These are phyloP conservation scores for Brachionus koreanus DNA, from an alignment of 1,140 invertebrate genomes.

Conservation along the genomic window DNA sequence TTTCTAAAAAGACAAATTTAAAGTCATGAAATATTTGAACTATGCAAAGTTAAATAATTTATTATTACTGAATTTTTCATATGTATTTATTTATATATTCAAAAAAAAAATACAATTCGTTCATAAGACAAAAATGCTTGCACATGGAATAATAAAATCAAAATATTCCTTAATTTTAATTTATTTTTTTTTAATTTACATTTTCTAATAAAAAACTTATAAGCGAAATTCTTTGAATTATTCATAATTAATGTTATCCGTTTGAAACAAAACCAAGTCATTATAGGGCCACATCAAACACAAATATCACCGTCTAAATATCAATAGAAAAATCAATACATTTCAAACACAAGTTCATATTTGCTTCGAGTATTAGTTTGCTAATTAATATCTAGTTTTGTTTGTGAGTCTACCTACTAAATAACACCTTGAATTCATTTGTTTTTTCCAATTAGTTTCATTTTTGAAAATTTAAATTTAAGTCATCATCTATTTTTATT, in stretches of 20 bases:
- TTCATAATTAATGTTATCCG: background rate
- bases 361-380: background rate
- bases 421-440: background rate
- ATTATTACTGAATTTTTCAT: too few species aligned
- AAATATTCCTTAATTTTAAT: conserved; percentile 6
- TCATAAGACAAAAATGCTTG: background rate
- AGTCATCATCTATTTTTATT: background rate
- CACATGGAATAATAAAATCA: background rate
- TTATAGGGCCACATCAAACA: background rate
- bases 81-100: too few species aligned
- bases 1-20: too few species aligned
- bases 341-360: background rate
- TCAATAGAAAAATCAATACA: background rate
- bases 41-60: background rate
- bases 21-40: too few species aligned
- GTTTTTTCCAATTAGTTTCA: background rate
- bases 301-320: background rate
- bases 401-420: background rate
- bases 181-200: background rate
- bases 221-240: background rate
- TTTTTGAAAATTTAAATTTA: background rate
- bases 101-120: background rate
- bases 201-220: background rate
- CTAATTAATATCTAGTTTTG: background rate
- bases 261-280: background rate